Evolutionary conservation across 92 coral and sea anemone genomes (phyloP).

Genomic region (Pocillopora meandrina): DNA sequence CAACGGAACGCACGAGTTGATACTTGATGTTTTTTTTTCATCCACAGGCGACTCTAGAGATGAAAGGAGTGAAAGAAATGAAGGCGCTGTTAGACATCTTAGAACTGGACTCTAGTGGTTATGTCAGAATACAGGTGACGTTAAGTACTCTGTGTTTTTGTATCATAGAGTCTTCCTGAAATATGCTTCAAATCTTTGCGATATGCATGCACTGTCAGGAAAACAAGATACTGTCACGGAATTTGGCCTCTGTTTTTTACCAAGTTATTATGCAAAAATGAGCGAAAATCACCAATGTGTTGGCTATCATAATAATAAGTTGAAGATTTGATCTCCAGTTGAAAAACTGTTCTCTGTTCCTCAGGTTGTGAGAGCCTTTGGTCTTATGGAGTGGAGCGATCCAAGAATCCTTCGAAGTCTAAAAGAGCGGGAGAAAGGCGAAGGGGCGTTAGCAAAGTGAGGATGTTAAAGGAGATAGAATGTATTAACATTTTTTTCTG

Average conservation of each 20-base stretch:
- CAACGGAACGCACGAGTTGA: too few species aligned
- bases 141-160: neutral
- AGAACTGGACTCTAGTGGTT: constrained; percentile 95
- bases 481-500: neutral
- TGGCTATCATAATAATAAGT: neutral
- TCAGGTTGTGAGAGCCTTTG: constrained; percentile 95
- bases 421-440: constrained; percentile 93
- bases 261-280: too few species aligned
- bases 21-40: neutral
- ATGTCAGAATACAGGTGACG: constrained; percentile 91
- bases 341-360: neutral
- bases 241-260: too few species aligned
- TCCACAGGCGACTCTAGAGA: constrained; percentile 86
- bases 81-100: constrained; percentile 90
- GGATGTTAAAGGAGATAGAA: neutral
- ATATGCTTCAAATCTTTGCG: too few species aligned
- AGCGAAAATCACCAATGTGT: too few species aligned
- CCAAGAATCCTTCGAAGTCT: constrained; percentile 92
- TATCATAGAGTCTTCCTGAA: neutral
- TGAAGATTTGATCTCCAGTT: neutral
- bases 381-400: constrained; percentile 87
- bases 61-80: constrained; percentile 81
- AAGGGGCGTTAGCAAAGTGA: constrained; percentile 89
- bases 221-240: too few species aligned
- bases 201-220: too few species aligned